Base-by-base conservation (phyloP, 2,888 invertebrate genomes). In the Stomorhina lunata region DNA sequence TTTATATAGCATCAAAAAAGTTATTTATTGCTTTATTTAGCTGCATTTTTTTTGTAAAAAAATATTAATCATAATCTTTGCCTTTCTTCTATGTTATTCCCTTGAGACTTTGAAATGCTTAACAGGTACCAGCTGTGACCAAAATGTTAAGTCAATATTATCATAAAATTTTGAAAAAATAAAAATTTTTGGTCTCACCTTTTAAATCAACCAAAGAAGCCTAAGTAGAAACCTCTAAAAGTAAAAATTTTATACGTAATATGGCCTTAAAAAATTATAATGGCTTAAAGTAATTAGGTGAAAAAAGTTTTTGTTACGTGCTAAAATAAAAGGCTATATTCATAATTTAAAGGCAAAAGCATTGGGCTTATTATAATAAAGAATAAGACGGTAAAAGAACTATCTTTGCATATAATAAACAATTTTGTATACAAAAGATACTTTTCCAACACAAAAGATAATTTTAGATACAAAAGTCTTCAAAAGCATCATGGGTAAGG, bases 111-210 rank as follows among this genome's bases (percentile, higher is more conserved):
- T 25, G 15, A 25, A 20, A 12, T 15, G 22, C 9, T 68, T 4
- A 25, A 25, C 27, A 17, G n/a, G n/a, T 43, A 55, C 20, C 68
- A 69, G 68, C 55, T 69, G 68, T 43, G 37, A 27, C 29, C 40
- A n/a, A 2, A 55, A 17, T 55, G n/a, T 40, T 29, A 69, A 69
- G 68, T 40, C 53, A 69, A 69, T 40, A 55, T 27, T 69, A 12
- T 55, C 29, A 53, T 0, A 20, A 45, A 45, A 15, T 9, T 37
- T 2, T 37, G 12, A 2, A 37, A 6, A 37, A 15, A 6, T 45
- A 9, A 45, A 45, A 17, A 10, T 7, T 2, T 17, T 10, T 27
- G 17, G 6, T 6, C 12, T 45, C 4, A 20, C 5, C 12, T 45
- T 20, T 1, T 9, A 48, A 65, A 17, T 7, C 3, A 32, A 29